Conservation (phyloP, 2,113 vertebrate species). For the Hyperopisus bebe region DNA sequence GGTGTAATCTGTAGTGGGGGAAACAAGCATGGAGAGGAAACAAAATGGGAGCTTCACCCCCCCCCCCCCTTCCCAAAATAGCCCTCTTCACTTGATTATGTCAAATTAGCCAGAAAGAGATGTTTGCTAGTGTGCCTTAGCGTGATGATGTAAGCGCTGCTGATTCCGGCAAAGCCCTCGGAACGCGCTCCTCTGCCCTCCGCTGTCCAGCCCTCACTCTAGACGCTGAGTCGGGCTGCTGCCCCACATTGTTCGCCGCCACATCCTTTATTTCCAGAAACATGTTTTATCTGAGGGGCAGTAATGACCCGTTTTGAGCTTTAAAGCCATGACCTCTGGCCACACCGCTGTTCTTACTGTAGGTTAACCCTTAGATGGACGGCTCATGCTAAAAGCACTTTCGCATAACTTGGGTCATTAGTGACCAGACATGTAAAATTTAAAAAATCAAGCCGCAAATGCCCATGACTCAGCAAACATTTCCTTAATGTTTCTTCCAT, state of each 20-base stretch:
- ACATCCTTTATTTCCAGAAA: neutral
- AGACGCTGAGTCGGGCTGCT: neutral
- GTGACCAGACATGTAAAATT: too few relatives aligned
- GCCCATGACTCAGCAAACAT: too few relatives aligned
- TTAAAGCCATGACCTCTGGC: neutral
- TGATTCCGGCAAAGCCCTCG: neutral
- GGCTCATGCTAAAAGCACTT: too few relatives aligned
- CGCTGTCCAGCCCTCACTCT: neutral
- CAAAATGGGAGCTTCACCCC: neutral
- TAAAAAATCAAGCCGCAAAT: too few relatives aligned
- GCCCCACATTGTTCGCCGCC: neutral
- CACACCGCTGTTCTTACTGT: neutral
- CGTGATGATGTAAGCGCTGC: conserved; percentile 9
- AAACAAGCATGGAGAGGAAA: neutral
- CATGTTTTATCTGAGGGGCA: neutral
- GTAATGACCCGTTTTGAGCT: neutral
- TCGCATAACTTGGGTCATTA: too few relatives aligned
- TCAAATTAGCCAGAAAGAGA: conserved; percentile 10
- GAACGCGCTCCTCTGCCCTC: neutral
- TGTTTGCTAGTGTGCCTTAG: neutral
- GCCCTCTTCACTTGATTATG: conserved; percentile 14
- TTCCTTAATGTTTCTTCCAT: too few relatives aligned
- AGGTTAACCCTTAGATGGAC: neutral
- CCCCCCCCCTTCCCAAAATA: neutral
- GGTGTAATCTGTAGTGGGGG: neutral